Percentiles rank a stretch among this genome's conserved stretches.
These are phyloP conservation scores for Meganola albula DNA, from an alignment of 2,888 invertebrate species.

Conservation along the genomic window DNA sequence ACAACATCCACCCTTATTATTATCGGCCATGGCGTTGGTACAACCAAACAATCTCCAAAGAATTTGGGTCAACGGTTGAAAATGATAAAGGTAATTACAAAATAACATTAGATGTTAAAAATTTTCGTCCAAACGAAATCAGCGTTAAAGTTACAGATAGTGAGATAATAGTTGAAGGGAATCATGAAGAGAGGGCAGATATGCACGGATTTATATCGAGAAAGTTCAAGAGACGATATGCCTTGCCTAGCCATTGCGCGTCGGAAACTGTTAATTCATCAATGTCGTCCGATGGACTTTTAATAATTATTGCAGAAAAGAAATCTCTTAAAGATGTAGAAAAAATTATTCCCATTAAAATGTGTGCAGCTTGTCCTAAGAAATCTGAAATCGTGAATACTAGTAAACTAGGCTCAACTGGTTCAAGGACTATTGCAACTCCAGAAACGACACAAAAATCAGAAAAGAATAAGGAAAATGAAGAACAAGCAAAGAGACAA, in stretches of 20 bases:
- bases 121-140: conserved; percentile 82
- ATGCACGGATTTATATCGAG: conserved; percentile 65
- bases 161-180: conserved; percentile 78
- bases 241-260: conserved; percentile 46
- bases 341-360: conserved; percentile 40
- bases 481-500: conserved; percentile 17
- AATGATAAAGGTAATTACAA: conserved; percentile 55
- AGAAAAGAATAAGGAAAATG: conserved; percentile 17
- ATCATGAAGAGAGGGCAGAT: conserved; percentile 68
- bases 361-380: conserved; percentile 24
- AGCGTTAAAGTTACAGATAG: conserved; percentile 81
- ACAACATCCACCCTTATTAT: conserved; percentile 30
- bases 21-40: conserved; percentile 39
- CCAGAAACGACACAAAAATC: conserved; percentile 18
- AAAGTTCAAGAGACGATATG: conserved; percentile 64
- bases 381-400: background rate
- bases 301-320: conserved; percentile 35
- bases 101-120: conserved; percentile 82
- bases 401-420: background rate
- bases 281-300: conserved; percentile 44
- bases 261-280: conserved; percentile 40
- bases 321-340: conserved; percentile 24
- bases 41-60: conserved; percentile 29
- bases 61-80: conserved; percentile 38
- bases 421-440: background rate